Conservation (phyloP, 2,113 vertebrate genomes). For the Psilopogon haemacephalus region DNA sequence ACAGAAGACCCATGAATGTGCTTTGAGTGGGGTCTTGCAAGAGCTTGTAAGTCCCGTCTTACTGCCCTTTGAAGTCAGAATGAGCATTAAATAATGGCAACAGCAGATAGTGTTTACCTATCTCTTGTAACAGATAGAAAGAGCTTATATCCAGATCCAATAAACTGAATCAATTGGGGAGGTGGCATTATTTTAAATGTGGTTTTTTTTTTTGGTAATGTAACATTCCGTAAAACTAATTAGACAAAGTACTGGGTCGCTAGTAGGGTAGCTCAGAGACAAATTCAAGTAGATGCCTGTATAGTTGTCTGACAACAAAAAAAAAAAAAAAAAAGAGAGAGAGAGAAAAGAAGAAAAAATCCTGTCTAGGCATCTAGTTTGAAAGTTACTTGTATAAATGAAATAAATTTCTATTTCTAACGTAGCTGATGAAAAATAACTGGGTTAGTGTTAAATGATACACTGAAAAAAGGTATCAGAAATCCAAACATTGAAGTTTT, state of each 20-base stretch:
- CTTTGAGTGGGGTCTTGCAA: neutral
- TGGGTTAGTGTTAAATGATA: neutral
- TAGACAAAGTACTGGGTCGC: neutral
- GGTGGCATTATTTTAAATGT: conserved; percentile 25
- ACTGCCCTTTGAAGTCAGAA: neutral
- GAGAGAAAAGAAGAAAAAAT: neutral
- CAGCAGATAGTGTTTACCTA: neutral
- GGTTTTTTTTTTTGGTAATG: conserved; percentile 6
- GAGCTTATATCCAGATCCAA: conserved; percentile 12
- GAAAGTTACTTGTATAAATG: neutral
- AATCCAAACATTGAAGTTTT: fast-evolving
- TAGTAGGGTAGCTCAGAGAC: neutral
- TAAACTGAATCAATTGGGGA: conserved; percentile 37
- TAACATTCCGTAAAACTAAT: neutral
- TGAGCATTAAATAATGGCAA: neutral
- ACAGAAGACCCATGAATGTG: neutral
- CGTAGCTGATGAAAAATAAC: neutral
- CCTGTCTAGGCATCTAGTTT: neutral
- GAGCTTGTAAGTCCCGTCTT: neutral
- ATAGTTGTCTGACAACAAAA: neutral
- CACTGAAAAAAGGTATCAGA: neutral
- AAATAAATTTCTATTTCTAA: neutral
- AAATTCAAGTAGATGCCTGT: neutral
- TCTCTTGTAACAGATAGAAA: neutral
- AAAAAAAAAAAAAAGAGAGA: too few species aligned